A percentile compares a stretch with the other conserved stretches of the same genome.
Evolutionary conservation across 2,888 invertebrate species (phyloP).

Genomic region (Drosophila kambysellisi): DNA sequence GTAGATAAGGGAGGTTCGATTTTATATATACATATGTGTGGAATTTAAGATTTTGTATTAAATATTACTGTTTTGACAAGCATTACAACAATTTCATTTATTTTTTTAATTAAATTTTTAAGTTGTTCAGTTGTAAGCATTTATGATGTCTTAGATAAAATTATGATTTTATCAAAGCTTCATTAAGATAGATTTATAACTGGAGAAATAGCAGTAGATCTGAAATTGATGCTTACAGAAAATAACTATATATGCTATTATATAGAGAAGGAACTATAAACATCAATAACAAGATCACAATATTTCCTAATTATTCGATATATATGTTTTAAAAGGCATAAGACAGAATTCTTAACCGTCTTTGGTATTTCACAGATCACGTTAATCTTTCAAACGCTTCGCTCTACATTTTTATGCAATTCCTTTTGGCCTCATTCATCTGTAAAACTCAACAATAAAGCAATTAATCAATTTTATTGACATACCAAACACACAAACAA

Average conservation of each 20-base stretch:
- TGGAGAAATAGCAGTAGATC: neutral
- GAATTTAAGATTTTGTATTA: neutral
- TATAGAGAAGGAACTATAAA: neutral
- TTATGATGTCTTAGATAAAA: neutral
- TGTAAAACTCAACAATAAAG: constrained; percentile 61
- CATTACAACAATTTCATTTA: rapidly evolving
- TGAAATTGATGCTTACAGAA: neutral
- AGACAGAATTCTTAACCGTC: neutral
- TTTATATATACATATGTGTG: neutral
- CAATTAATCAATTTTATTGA: constrained; percentile 79
- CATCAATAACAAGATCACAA: neutral
- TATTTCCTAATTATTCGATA: neutral
- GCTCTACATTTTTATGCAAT: constrained; percentile 58
- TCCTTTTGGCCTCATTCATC: constrained; percentile 29
- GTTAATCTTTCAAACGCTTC: constrained; percentile 21
- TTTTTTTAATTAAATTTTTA: no score
- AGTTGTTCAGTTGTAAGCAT: no score
- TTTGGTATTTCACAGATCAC: constrained; percentile 25
- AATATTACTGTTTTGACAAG: neutral
- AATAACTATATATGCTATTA: neutral
- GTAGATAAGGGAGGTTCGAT: neutral
- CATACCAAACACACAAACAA: constrained; percentile 55
- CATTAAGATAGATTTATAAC: neutral
- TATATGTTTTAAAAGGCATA: neutral
- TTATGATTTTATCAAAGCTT: neutral